Evolutionary conservation across 2,113 vertebrate genomes (phyloP), one percentile per base, ranked within the genome.

Genomic region (Myiopsitta monachus): DNA sequence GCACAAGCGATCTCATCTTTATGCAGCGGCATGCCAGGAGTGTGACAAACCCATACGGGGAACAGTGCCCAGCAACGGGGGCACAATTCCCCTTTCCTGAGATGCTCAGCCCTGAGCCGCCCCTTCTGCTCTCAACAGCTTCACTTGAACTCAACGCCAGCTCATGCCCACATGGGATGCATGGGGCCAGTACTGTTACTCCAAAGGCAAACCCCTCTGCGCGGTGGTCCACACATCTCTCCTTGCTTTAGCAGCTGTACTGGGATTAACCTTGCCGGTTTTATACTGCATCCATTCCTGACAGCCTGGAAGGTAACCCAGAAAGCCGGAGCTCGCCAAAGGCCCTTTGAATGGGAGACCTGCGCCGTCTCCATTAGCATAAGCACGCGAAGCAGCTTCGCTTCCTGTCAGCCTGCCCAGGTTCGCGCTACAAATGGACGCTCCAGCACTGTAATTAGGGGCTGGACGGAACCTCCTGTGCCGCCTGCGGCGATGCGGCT

Each of bases 381-480:
- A 31, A 79, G 73, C 52, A 86, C 46, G 86, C 94, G 91, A 90
- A 94, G 90, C 4, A 3, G 31, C 61, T 91, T 39, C 49, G 86
- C 88, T 96, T 92, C 91, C 91, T 93, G 79, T 67, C 83, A n/a
- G 6, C 49, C n/a, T 67, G 81, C 15, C 72, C 92, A 69, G 75
- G 22, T 90, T 55, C 1, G 4, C 8, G 1, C 78, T 4, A 30
- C 26, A 3, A 46, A 44, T 76, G 55, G 17, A 16, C 85, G 57
- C 52, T 51, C 62, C 6, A 2, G 72, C 44, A n/a, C 49, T 3
- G 67, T 36, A 61, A 90, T 49, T 6, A 46, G 8, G 59, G 92
- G 38, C 59, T 84, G 4, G 55, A 49, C 17, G 88, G 83, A 77
- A 30, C 54, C 49, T 76, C 55, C 55, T 7, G 59, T 4, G 27